These are phyloP conservation scores for Holocentrus rufus DNA, from an alignment of 2,797 vertebrate species.

Conservation along the genomic window DNA sequence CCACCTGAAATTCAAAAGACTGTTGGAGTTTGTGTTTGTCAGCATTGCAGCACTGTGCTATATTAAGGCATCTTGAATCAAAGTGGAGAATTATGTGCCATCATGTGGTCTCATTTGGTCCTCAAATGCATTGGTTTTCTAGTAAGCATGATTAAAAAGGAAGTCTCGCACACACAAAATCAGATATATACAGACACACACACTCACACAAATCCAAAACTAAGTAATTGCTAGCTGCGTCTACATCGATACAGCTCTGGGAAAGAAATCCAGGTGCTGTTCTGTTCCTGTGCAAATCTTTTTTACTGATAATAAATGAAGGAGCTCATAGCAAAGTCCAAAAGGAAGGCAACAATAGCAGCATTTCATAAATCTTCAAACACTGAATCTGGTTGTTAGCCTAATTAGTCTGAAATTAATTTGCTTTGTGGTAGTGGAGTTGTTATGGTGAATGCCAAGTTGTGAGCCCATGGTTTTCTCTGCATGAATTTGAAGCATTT, in stretches of 20 bases:
- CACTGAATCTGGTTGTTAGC: slow-evolving; percentile 63
- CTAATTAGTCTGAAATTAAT: slow-evolving; percentile 74
- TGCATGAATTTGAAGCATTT: slow-evolving; percentile 40
- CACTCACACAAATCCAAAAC: slow-evolving; percentile 6
- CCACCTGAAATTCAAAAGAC: slow-evolving; percentile 32
- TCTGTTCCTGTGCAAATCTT: slow-evolving; percentile 20
- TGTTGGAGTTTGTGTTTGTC: slow-evolving; percentile 37
- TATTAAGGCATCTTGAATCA: slow-evolving; percentile 45
- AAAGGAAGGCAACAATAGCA: slow-evolving; percentile 64
- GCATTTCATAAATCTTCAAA: slow-evolving; percentile 60
- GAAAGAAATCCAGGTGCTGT: slow-evolving; percentile 1
- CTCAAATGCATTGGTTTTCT: slow-evolving; percentile 2
- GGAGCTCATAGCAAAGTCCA: slow-evolving; percentile 46
- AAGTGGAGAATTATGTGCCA: slow-evolving; percentile 24
- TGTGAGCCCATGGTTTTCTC: slow-evolving; percentile 39
- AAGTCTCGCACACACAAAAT: slow-evolving; percentile 3
- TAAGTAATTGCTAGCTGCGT: slow-evolving; percentile 7
- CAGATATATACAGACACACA: slow-evolving; percentile 13
- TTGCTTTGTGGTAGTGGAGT: slow-evolving; percentile 60
- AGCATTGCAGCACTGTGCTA: slow-evolving; percentile 36
- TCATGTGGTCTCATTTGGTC: slow-evolving; percentile 9
- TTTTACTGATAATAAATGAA: slow-evolving; percentile 49
- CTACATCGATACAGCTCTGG: slow-evolving; percentile 2
- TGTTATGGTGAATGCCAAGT: slow-evolving; percentile 57
- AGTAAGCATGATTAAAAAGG: slow-evolving; percentile 8